Evolutionary conservation across 2,797 vertebrate species (phyloP), one percentile per base, ranked within the genome.

Genomic region (Lophius americanus): DNA sequence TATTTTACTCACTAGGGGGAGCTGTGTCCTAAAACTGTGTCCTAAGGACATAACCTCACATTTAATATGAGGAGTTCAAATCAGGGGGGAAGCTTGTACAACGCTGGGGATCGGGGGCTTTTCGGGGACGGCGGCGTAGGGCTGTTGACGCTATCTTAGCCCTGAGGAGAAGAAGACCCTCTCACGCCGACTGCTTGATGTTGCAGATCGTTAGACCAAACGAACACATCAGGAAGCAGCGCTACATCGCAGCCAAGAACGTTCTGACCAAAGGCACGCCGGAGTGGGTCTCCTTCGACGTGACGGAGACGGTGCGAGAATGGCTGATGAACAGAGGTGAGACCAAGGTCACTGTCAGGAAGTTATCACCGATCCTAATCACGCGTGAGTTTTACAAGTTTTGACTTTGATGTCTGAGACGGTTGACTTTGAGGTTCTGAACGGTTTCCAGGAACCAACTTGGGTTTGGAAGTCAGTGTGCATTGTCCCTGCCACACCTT

Each of bases 401-500:
- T n/a, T 4, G 4, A 1, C 41, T 61, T 32, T 41, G 52, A 64
- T 55, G 36, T 38, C 11, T 32, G 4, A 62, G 36, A 49, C 3
- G 53, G 48, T 7, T 47, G 46, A 35, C 37, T 53, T 49, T 13
- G 32, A 4, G 59, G 1, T 48, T 49, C 57, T 59, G 9, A 11
- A 56, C 14, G 13, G n/a, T 71, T 81, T 57, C 67, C 87, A 98
- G 96, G 95, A 75, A 94, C 92, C 65, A 98, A 97, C 86, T 85
- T 95, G 58, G 96, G 96, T 57, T 90, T 98, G 91, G 96, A 98
- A 82, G 95, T 98, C 66, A 97, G 96, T 54, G 95, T 98, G 79
- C 96, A 98, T 56, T 98, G 96, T 82, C 96, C 96, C 46, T 98
- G 96, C 76, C 94, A 96, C 88, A 96, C 95, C 72, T 96, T 97